Percentiles rank a stretch among this genome's conserved stretches.
Evolutionary conservation across 2,797 vertebrate genomes (phyloP).

Genomic region (Megalops cyprinoides): DNA sequence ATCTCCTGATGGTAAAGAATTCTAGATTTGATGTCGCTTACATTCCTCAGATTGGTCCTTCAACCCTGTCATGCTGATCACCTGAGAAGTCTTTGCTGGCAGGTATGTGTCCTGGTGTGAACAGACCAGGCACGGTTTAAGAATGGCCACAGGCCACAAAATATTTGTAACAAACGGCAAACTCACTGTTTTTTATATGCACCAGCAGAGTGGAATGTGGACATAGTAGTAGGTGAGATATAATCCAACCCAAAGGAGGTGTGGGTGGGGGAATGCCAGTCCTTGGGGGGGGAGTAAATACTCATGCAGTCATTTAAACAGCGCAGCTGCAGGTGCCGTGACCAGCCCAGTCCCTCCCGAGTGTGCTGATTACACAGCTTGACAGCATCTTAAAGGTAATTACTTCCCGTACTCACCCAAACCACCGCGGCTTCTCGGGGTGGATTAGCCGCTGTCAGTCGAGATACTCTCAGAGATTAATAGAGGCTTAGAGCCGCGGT

Average conservation of each 20-base stretch:
- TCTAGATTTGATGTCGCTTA: no score
- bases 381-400: conserved; percentile 33
- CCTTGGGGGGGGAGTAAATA: neutral
- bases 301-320: neutral
- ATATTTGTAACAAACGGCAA: no score
- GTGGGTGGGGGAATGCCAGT: neutral
- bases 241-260: neutral
- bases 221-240: neutral
- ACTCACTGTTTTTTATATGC: neutral
- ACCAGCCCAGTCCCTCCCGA: neutral
- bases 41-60: no score
- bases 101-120: no score
- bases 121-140: no score
- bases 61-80: no score
- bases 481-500: neutral
- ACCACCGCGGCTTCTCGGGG: conserved; percentile 19
- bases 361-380: conserved; percentile 34
- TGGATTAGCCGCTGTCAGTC: conserved; percentile 28
- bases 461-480: conserved; percentile 24
- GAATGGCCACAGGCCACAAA: no score
- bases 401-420: conserved; percentile 27
- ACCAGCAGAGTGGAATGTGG: neutral
- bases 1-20: no score
- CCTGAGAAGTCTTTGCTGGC: no score
- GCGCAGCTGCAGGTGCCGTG: conserved; percentile 9